Evolutionary conservation across 2,797 vertebrate species (phyloP).

Genomic region (Chiroxiphia lanceolata): DNA sequence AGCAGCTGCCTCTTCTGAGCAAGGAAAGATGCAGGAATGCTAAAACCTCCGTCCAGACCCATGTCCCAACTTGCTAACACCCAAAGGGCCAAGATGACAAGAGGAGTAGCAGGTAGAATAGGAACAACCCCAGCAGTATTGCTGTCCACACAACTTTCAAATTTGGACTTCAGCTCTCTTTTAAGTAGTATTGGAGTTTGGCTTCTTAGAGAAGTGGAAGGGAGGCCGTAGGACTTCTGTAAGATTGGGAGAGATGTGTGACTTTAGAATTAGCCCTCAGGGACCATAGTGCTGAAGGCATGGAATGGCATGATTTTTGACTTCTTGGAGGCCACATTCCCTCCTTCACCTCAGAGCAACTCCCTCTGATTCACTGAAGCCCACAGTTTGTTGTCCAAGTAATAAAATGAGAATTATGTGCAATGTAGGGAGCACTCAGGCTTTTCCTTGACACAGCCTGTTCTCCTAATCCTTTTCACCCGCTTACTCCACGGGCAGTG

Average conservation of each 20-base stretch:
- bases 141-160: background rate
- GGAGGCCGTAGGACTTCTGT: background rate
- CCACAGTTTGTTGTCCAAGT: background rate
- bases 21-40: background rate
- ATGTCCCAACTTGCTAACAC: background rate
- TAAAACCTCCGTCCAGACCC: background rate
- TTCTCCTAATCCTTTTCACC: background rate
- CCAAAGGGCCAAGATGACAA: background rate
- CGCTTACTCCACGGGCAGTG: accelerated
- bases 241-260: background rate
- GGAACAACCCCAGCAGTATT: background rate
- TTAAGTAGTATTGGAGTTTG: background rate
- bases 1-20: background rate
- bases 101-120: background rate
- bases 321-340: background rate
- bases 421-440: background rate
- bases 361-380: background rate
- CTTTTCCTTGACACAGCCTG: background rate
- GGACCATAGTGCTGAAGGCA: background rate
- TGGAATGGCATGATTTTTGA: background rate
- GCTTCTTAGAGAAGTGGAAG: background rate
- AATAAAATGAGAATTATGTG: background rate
- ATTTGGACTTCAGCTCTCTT: background rate
- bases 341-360: background rate
- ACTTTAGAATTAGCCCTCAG: background rate